These are phyloP conservation scores for Lasiommata megera DNA, from an alignment of 2,888 invertebrate species.

Conservation along the genomic window DNA sequence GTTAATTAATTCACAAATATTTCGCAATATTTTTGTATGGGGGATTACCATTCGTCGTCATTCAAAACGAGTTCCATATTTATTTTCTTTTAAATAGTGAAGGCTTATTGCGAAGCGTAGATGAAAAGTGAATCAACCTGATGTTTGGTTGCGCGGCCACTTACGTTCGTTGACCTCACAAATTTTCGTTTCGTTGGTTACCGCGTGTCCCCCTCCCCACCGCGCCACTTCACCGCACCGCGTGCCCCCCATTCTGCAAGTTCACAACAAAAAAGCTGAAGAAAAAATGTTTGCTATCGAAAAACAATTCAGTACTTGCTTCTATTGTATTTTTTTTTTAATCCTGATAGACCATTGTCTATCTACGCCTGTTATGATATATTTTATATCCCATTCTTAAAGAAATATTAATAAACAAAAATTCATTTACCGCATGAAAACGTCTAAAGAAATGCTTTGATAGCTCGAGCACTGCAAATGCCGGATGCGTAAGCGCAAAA, in stretches of 20 bases:
- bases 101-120: slow-evolving; percentile 63
- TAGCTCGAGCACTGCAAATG: slow-evolving; percentile 26
- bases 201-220: slow-evolving; percentile 48
- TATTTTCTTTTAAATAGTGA: slow-evolving; percentile 29
- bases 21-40: slow-evolving; percentile 4
- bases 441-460: slow-evolving; percentile 33
- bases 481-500: slow-evolving; percentile 44
- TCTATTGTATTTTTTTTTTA: slow-evolving; percentile 1
- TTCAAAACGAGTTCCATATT: slow-evolving; percentile 57
- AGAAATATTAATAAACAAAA: slow-evolving; percentile 5
- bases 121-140: slow-evolving; percentile 81
- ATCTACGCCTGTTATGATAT: slow-evolving; percentile 15
- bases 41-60: slow-evolving; percentile 17
- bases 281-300: slow-evolving; percentile 26
- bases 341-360: slow-evolving; percentile 8
- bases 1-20: neutral
- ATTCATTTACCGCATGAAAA: slow-evolving; percentile 25
- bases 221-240: slow-evolving; percentile 35
- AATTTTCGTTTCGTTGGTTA: slow-evolving; percentile 80
- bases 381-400: slow-evolving; percentile 4
- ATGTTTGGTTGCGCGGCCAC: slow-evolving; percentile 74
- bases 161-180: slow-evolving; percentile 77
- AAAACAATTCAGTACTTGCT: slow-evolving; percentile 6
- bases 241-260: slow-evolving; percentile 57
- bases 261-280: slow-evolving; percentile 49